A percentile compares a stretch with the other conserved stretches of the same genome.
phyloP scores from a whole-genome alignment of 2,797 vertebrate species.

The Muraenolepis orangiensis region DNA sequence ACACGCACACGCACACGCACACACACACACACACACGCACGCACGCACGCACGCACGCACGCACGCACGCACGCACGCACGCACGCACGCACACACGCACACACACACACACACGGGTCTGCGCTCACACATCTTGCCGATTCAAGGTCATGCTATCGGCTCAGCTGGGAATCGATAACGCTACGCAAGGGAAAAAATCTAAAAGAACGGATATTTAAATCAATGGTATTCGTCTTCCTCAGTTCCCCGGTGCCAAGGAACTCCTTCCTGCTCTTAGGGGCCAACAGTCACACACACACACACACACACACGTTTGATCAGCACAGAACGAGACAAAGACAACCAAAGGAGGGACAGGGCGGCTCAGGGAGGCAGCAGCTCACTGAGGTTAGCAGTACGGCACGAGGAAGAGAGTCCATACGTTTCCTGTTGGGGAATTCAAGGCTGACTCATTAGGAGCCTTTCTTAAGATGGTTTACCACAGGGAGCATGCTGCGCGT shows the following conservation, averaged over 20 bases:
- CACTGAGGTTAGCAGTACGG: neutral
- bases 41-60: neutral
- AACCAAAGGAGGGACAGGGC: neutral
- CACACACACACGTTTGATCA: neutral
- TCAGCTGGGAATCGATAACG: too few relatives aligned
- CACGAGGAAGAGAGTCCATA: neutral
- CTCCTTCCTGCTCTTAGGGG: neutral
- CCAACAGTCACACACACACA: too few relatives aligned
- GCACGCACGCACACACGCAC: neutral
- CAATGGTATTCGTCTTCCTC: neutral
- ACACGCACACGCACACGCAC: slow-evolving; percentile 20
- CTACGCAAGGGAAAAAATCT: too few relatives aligned
- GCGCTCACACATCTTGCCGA: slow-evolving; percentile 56
- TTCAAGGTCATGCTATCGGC: too few relatives aligned
- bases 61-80: neutral
- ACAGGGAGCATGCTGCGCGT: slow-evolving; percentile 41
- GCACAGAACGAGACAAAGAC: neutral
- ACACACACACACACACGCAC: slow-evolving; percentile 15
- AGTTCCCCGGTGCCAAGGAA: neutral
- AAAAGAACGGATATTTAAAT: neutral
- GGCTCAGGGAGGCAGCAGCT: neutral
- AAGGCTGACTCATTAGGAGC: neutral
- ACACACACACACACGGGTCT: slow-evolving; percentile 40
- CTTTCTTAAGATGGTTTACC: neutral
- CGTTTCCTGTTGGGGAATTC: neutral